A percentile compares a stretch with the other conserved stretches of the same genome.
Evolutionary conservation across 1,140 invertebrate genomes (phyloP).

Genomic region (Globodera ellingtonae): DNA sequence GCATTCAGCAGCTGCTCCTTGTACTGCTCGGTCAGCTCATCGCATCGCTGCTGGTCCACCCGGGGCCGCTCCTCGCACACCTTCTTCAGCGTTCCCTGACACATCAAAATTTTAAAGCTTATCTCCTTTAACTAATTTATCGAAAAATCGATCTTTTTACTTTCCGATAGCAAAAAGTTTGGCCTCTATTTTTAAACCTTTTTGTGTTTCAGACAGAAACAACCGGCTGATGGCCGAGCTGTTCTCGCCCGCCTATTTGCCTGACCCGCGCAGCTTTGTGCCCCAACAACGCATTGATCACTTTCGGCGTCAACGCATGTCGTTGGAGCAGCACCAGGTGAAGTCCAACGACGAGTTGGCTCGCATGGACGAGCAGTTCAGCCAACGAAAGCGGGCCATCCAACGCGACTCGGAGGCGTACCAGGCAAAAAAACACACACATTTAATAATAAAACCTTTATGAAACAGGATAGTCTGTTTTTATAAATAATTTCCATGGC

Average conservation of each 20-base stretch:
- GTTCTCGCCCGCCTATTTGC: conserved; percentile 51
- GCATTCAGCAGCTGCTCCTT: conserved; percentile 27
- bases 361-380: conserved; percentile 42
- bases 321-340: conserved; percentile 32
- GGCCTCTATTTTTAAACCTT: no score
- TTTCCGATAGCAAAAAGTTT: no score
- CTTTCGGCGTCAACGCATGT: conserved; percentile 32
- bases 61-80: conserved; percentile 20
- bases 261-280: conserved; percentile 56
- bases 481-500: no score
- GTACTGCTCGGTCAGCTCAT: conserved; percentile 36
- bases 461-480: no score
- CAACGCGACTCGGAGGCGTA: conserved; percentile 31
- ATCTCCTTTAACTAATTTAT: no score
- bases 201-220: conserved; percentile 56
- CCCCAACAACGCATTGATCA: conserved; percentile 45
- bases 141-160: no score
- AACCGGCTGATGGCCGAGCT: conserved; percentile 61
- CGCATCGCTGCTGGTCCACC: conserved; percentile 28
- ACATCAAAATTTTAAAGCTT: no score
- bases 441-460: no score
- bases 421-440: conserved; percentile 13
- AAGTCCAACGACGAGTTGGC: conserved; percentile 49
- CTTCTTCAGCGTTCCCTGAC: conserved; percentile 31
- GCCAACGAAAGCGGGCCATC: conserved; percentile 39